Evolutionary conservation across 2,888 invertebrate genomes (phyloP).

Genomic region (Drosophila nr. fundita): DNA sequence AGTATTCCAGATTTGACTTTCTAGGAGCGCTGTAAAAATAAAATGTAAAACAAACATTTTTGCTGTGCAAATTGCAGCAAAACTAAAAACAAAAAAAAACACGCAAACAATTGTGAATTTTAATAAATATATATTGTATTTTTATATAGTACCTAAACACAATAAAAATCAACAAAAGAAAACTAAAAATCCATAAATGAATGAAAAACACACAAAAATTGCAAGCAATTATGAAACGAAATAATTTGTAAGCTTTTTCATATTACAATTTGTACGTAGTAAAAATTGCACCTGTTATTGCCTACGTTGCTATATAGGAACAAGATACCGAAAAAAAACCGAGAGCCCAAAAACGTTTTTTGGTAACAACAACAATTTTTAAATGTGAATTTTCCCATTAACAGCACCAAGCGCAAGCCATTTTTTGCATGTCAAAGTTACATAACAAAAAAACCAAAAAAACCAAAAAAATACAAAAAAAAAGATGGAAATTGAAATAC

Average conservation of each 20-base stretch:
- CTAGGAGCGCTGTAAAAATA: conserved; percentile 49
- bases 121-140: conserved; percentile 72
- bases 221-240: conserved; percentile 75
- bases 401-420: conserved; percentile 79
- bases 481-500: conserved; percentile 18
- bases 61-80: conserved; percentile 56
- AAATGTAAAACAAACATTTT: conserved; percentile 57
- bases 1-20: conserved; percentile 65
- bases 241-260: conserved; percentile 76
- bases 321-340: conserved; percentile 25
- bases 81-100: conserved; percentile 25
- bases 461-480: background rate
- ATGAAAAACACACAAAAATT: conserved; percentile 26
- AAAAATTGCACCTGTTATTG: conserved; percentile 72
- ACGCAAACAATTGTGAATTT: conserved; percentile 71
- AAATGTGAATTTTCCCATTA: conserved; percentile 69
- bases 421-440: conserved; percentile 78
- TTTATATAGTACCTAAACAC: conserved; percentile 73
- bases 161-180: conserved; percentile 42
- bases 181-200: conserved; percentile 28
- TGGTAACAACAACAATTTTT: conserved; percentile 50
- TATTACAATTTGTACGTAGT: conserved; percentile 73
- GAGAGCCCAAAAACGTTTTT: conserved; percentile 27
- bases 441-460: conserved; percentile 28
- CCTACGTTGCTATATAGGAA: conserved; percentile 65